Evolutionary conservation across 2,888 invertebrate genomes (phyloP), one percentile per base, ranked within the genome.

Genomic region (Drosophila tripunctata): DNA sequence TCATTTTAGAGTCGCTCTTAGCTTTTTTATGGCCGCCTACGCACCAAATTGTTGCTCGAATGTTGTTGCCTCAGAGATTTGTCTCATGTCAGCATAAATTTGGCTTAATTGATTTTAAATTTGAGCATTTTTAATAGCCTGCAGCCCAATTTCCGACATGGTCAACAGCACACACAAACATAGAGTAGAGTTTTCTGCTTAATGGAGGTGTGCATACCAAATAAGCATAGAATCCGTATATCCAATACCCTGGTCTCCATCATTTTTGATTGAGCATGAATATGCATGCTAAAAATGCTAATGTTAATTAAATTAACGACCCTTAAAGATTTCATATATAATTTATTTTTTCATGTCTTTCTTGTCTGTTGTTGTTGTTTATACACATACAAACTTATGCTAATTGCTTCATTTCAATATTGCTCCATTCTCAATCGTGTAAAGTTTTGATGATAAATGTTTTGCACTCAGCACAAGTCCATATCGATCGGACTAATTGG

Each of bases 101-200:
- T 84, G 72, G 68, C 72, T 84, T 84, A 84, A 83, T 83, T 85
- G 85, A 82, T 87, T 84, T 84, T 84, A 78, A 85, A 78, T 76
- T 81, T 87, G 71, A 84, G 41, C 68, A 72, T 70, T 74, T 78
- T 74, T 84, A 78, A 78, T 81, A 70, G 66, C 61, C 65, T 73
- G 61, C 67, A 76, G 73, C 63, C 80, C 77, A 67, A 67, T 78
- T 84, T 81, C 64, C 75, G 75, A 73, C 73, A 75, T 65, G 43
- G 31, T 41, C 72, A 62, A 56, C 66, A 57, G 55, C 68, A 65
- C 52, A 60, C 67, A 60, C 47, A 56, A 56, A 61, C 33, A 24
- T 14, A 78, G 75, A 61, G 67, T 54, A 78, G 60, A 70, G 54
- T 63, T 71, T 60, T 68, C 57, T 54, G 55, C 63, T 65, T 86